Evolutionary conservation across 2,797 vertebrate genomes (phyloP).

Genomic region (Sandelia bainsii): DNA sequence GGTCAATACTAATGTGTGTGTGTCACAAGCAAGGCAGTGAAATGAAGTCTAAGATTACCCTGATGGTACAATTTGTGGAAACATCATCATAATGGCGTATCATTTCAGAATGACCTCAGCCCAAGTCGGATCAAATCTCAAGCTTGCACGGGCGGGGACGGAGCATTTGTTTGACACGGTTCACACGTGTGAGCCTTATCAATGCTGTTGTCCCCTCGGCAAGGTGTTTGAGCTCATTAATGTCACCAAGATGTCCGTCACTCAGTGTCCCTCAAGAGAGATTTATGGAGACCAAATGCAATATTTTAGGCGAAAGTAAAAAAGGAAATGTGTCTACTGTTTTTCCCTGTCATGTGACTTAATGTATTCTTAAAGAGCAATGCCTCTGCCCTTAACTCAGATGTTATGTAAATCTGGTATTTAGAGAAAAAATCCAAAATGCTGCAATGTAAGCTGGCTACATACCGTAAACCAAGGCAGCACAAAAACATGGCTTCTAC

Average conservation of each 20-base stretch:
- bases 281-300: background rate
- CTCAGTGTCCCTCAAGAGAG: background rate
- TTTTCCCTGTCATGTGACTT: slow-evolving; percentile 21
- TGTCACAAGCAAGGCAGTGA: slow-evolving; percentile 16
- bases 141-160: slow-evolving; percentile 24
- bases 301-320: slow-evolving; percentile 13
- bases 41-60: slow-evolving; percentile 57
- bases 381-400: slow-evolving; percentile 15
- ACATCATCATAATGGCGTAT: slow-evolving; percentile 47
- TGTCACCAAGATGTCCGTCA: slow-evolving; percentile 20
- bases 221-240: slow-evolving; percentile 54
- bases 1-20: slow-evolving; percentile 51
- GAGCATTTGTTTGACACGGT: slow-evolving; percentile 8
- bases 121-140: slow-evolving; percentile 31
- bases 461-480: background rate
- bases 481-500: background rate
- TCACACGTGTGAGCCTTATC: slow-evolving; percentile 21
- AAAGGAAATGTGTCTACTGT: slow-evolving; percentile 2
- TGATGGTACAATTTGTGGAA: slow-evolving; percentile 53
- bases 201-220: slow-evolving; percentile 19
- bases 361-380: slow-evolving; percentile 42
- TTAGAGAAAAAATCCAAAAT: background rate
- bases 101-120: slow-evolving; percentile 45
- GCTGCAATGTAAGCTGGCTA: background rate
- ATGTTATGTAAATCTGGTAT: slow-evolving; percentile 21